These are phyloP conservation scores for Chromis chromis DNA, from an alignment of 2,797 vertebrate genomes.

Conservation along the genomic window DNA sequence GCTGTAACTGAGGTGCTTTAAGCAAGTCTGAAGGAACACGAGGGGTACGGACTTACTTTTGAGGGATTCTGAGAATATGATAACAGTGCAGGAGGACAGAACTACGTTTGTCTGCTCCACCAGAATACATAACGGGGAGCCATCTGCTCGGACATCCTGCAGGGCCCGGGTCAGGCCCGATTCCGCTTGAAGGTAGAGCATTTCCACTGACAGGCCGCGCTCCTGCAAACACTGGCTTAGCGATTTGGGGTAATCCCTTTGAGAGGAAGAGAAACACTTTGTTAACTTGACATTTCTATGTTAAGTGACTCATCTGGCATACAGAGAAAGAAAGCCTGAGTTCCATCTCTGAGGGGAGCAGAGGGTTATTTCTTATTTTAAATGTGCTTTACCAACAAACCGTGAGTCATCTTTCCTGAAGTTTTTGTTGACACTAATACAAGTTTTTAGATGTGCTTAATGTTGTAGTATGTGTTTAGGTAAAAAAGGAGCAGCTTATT, in stretches of 20 bases:
- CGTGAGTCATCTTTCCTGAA: neutral
- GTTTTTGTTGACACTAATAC: slow-evolving; percentile 4
- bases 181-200: slow-evolving; percentile 85
- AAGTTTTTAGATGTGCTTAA: neutral
- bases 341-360: slow-evolving; percentile 32
- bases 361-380: slow-evolving; percentile 19
- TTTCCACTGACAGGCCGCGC: slow-evolving; percentile 87
- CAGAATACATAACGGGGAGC: slow-evolving; percentile 89
- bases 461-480: slow-evolving; percentile 14
- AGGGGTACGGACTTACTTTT: slow-evolving; percentile 87
- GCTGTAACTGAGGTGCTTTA: slow-evolving; percentile 36
- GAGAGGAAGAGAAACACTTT: slow-evolving; percentile 82
- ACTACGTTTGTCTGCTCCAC: slow-evolving; percentile 86
- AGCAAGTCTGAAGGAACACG: slow-evolving; percentile 48
- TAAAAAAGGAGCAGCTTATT: slow-evolving; percentile 1
- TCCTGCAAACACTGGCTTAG: slow-evolving; percentile 87
- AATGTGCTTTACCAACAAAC: slow-evolving; percentile 34
- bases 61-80: slow-evolving; percentile 88
- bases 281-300: slow-evolving; percentile 76
- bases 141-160: slow-evolving; percentile 86
- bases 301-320: slow-evolving; percentile 48
- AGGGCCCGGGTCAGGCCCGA: slow-evolving; percentile 83
- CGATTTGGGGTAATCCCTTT: slow-evolving; percentile 89
- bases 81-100: slow-evolving; percentile 86
- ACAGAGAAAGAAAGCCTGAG: slow-evolving; percentile 48